These are phyloP conservation scores for Carduelis carduelis DNA, from an alignment of 2,797 vertebrate genomes.

Conservation along the genomic window DNA sequence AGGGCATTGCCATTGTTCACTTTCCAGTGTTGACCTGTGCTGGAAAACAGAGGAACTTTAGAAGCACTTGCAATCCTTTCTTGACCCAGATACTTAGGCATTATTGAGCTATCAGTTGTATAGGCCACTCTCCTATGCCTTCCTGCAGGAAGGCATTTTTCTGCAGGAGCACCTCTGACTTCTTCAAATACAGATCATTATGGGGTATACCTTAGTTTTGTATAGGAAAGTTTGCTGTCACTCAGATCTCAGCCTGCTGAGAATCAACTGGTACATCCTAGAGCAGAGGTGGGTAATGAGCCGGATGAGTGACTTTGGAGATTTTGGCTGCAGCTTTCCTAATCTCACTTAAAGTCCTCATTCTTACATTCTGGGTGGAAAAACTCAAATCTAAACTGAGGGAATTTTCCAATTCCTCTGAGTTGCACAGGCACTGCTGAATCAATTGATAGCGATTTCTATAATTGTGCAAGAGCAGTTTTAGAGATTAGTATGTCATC, in stretches of 20 bases:
- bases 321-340: neutral
- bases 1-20: neutral
- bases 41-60: neutral
- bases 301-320: neutral
- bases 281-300: neutral
- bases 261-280: fast-evolving
- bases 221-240: neutral
- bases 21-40: neutral
- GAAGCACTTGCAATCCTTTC: neutral
- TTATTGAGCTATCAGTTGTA: neutral
- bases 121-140: neutral
- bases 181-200: neutral
- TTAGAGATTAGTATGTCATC: neutral
- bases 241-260: neutral
- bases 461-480: neutral
- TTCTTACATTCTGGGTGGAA: neutral
- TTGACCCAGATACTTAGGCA: neutral
- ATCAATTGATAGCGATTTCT: neutral
- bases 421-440: neutral
- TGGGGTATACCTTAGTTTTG: neutral
- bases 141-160: neutral
- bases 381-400: neutral
- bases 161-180: neutral
- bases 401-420: neutral
- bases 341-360: neutral